phyloP scores from a whole-genome alignment of 2,797 vertebrate genomes.

The Apogon talboti region DNA sequence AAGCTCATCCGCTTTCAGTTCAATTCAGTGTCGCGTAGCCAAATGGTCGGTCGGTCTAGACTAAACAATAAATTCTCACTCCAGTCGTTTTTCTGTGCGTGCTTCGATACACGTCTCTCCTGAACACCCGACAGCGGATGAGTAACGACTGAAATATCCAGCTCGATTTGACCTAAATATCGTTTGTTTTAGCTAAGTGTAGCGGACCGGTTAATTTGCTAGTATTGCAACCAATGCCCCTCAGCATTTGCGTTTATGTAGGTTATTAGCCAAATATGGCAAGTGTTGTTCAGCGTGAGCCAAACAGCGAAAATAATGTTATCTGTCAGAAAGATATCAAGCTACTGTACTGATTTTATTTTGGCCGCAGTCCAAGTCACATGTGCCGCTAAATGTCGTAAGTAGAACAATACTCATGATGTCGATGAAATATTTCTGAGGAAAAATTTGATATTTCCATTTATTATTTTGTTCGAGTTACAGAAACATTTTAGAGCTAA shows the following conservation, averaged over 20 bases:
- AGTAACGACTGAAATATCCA: constrained; percentile 16
- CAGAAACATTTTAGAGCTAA: background rate
- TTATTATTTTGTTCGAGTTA: background rate
- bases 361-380: constrained; percentile 57
- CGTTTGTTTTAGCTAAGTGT: constrained; percentile 65
- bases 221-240: constrained; percentile 16
- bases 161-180: constrained; percentile 67
- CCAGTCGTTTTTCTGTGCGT: background rate
- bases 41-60: constrained; percentile 72
- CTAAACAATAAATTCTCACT: constrained; percentile 64
- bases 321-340: background rate
- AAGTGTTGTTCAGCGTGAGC: background rate
- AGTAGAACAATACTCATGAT: constrained; percentile 41
- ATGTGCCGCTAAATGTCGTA: constrained; percentile 45
- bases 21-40: constrained; percentile 55
- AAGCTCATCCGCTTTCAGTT: constrained; percentile 72
- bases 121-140: background rate
- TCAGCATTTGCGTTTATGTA: constrained; percentile 11
- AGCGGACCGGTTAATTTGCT: constrained; percentile 42
- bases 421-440: constrained; percentile 21
- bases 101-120: constrained; percentile 8
- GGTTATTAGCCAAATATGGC: constrained; percentile 2
- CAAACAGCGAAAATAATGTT: constrained; percentile 25
- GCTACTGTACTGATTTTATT: constrained; percentile 22
- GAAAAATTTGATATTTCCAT: background rate